Conservation (phyloP, 2,888 invertebrate species). For the Lymantria dispar region DNA sequence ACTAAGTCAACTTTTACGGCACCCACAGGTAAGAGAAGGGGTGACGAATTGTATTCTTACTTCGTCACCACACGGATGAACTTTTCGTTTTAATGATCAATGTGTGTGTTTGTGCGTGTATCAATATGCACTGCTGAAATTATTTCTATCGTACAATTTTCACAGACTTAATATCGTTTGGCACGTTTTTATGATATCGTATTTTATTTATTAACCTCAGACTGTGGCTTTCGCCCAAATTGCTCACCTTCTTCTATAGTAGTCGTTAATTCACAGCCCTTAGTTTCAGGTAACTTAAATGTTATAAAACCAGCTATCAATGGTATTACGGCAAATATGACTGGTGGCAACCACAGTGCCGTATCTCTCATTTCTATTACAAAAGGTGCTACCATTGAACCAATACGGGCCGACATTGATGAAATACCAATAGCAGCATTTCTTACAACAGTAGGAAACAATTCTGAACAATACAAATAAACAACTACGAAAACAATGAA, state of each 20-base stretch:
- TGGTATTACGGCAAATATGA: slow-evolving; percentile 87
- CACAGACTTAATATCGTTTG: no score
- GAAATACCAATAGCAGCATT: slow-evolving; percentile 94
- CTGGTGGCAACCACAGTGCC: slow-evolving; percentile 84
- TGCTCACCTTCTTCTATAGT: slow-evolving; percentile 91
- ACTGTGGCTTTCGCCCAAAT: slow-evolving; percentile 49
- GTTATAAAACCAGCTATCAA: slow-evolving; percentile 78
- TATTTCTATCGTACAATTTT: not conserved
- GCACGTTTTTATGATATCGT: no score
- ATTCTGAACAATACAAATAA: slow-evolving; percentile 92
- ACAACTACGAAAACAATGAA: slow-evolving; percentile 93
- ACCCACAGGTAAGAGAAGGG: no score
- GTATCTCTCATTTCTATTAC: slow-evolving; percentile 83
- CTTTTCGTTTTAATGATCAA: no score
- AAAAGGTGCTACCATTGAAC: slow-evolving; percentile 93
- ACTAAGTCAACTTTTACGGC: no score
- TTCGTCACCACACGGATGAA: no score
- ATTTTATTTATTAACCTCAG: slow-evolving; percentile 1
- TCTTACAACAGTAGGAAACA: slow-evolving; percentile 94
- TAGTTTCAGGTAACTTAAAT: slow-evolving; percentile 89
- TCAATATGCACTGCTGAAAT: not conserved
- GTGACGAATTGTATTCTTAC: no score
- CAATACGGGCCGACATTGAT: slow-evolving; percentile 93
- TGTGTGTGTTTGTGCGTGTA: not conserved
- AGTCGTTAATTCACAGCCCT: slow-evolving; percentile 88